phyloP scores from a whole-genome alignment of 1,140 invertebrate species.

The Chrysoperla carnea region DNA sequence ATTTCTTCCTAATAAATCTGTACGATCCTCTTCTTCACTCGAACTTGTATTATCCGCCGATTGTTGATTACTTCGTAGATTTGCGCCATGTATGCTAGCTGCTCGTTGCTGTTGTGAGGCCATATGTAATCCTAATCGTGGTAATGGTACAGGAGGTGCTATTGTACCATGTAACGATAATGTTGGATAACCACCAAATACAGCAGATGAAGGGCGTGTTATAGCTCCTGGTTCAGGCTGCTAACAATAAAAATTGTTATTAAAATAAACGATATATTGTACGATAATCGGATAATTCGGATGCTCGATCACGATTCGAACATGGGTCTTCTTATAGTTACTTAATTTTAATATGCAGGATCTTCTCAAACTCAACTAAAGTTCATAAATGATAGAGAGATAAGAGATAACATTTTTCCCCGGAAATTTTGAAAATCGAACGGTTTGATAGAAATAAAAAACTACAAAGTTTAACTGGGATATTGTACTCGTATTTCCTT shows the following conservation, averaged over 20 bases:
- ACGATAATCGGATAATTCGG: too few relatives aligned
- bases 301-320: slow-evolving; percentile 3
- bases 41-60: slow-evolving; percentile 40
- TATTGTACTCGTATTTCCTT: too few relatives aligned
- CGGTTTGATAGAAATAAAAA: too few relatives aligned
- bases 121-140: slow-evolving; percentile 33
- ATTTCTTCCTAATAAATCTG: slow-evolving; percentile 47
- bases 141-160: slow-evolving; percentile 54
- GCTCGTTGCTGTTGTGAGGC: slow-evolving; percentile 22
- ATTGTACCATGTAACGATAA: slow-evolving; percentile 22
- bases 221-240: slow-evolving; percentile 40
- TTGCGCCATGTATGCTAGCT: slow-evolving; percentile 24
- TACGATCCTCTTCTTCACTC: slow-evolving; percentile 47
- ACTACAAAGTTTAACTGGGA: too few relatives aligned
- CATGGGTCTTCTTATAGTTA: too few relatives aligned
- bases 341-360: too few relatives aligned
- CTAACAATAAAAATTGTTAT: slow-evolving; percentile 1
- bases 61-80: slow-evolving; percentile 4
- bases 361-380: too few relatives aligned
- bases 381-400: too few relatives aligned
- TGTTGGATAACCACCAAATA: slow-evolving; percentile 58
- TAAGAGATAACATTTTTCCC: too few relatives aligned
- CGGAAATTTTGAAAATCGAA: too few relatives aligned
- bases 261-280: neutral
- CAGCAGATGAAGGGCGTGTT: slow-evolving; percentile 61